Evolutionary conservation across 2,113 vertebrate genomes (phyloP).

Genomic region (Mormoops blainvillei): DNA sequence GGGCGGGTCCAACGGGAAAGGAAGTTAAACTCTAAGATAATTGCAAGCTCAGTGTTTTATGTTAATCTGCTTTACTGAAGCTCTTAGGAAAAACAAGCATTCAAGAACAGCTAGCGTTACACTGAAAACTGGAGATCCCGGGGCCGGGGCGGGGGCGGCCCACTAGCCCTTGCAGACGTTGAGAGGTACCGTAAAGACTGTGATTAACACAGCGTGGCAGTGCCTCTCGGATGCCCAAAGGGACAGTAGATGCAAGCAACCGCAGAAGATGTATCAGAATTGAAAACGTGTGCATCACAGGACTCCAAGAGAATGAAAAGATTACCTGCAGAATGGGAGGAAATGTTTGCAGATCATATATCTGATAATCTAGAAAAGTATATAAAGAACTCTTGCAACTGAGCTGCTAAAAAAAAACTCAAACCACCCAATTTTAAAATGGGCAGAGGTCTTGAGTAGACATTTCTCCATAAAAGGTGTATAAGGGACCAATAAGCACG

Average conservation of each 20-base stretch:
- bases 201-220: too few species aligned
- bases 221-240: background rate
- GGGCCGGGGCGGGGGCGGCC: accelerated
- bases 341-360: background rate
- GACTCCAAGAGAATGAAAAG: background rate
- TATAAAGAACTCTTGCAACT: background rate
- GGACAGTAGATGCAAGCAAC: background rate
- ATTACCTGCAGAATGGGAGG: background rate
- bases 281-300: background rate
- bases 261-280: background rate
- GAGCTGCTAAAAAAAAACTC: background rate
- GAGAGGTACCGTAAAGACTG: background rate
- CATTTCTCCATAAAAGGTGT: background rate
- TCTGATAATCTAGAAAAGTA: background rate
- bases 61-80: background rate
- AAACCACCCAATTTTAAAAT: background rate
- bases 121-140: background rate
- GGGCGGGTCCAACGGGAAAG: background rate
- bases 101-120: background rate
- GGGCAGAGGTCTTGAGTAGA: background rate
- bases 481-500: background rate
- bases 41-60: background rate
- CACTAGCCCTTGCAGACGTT: too few species aligned
- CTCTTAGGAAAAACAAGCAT: background rate
- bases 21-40: background rate